These are phyloP conservation scores for Lophochroa leadbeateri DNA, from an alignment of 2,113 vertebrate species.

Conservation along the genomic window DNA sequence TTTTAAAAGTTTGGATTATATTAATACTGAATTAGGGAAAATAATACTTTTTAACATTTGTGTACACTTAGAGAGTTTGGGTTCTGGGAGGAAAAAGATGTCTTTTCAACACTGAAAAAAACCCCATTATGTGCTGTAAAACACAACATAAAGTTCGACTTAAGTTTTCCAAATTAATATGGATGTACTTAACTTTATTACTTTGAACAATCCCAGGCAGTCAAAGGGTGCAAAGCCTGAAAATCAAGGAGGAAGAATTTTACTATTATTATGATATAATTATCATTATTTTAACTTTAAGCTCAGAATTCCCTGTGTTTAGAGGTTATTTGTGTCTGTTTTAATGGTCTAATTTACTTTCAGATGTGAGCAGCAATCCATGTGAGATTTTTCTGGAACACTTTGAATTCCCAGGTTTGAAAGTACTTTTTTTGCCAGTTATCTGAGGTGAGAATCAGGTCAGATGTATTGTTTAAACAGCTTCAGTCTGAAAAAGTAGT, in stretches of 20 bases:
- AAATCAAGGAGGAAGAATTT: neutral
- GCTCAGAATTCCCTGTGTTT: neutral
- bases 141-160: neutral
- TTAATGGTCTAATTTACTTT: slow-evolving; percentile 17
- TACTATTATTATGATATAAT: neutral
- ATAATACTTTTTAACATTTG: neutral
- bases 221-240: neutral
- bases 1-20: neutral
- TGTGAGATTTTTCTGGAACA: slow-evolving; percentile 21
- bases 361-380: neutral
- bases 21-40: neutral
- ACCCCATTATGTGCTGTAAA: neutral
- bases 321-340: neutral
- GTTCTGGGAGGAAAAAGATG: neutral
- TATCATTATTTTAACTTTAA: neutral
- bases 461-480: slow-evolving; percentile 52
- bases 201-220: neutral
- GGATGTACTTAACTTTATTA: neutral
- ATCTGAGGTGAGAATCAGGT: slow-evolving; percentile 54
- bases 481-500: slow-evolving; percentile 30
- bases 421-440: slow-evolving; percentile 31
- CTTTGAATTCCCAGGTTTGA: slow-evolving; percentile 33
- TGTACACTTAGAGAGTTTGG: neutral
- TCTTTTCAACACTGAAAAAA: neutral
- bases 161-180: neutral